Conservation (phyloP, 2,797 vertebrate genomes). For the Urocyon cinereoargenteus region DNA sequence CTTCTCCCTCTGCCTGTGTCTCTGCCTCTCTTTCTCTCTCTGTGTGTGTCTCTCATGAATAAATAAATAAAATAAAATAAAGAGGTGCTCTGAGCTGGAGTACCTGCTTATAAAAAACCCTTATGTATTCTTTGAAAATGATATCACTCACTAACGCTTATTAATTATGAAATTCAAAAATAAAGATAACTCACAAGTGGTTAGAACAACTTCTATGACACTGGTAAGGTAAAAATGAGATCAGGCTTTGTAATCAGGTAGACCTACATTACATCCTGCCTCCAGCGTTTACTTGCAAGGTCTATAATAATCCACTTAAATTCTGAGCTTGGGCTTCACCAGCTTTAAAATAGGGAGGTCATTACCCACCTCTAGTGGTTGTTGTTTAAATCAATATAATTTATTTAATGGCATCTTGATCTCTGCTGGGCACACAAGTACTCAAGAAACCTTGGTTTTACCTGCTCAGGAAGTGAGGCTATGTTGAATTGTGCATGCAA, state of each 20-base stretch:
- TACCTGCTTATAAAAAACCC: background rate
- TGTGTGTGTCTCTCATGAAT: too few species aligned
- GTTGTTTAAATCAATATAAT: slow-evolving; percentile 41
- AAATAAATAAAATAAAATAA: background rate
- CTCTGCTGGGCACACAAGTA: background rate
- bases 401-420: slow-evolving; percentile 26
- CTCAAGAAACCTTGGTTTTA: background rate
- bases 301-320: slow-evolving; percentile 22
- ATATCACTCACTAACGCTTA: background rate
- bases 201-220: background rate
- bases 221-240: background rate
- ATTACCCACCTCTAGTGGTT: background rate
- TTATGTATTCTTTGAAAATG: background rate
- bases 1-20: too few species aligned
- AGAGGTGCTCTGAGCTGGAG: background rate
- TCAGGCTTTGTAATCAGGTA: background rate
- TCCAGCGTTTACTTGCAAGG: background rate
- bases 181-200: background rate
- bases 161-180: background rate
- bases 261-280: background rate
- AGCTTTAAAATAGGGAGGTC: slow-evolving; percentile 25
- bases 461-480: slow-evolving; percentile 2
- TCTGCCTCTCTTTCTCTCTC: too few species aligned
- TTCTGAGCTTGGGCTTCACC: slow-evolving; percentile 36
- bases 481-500: background rate